phyloP scores from a whole-genome alignment of 2,888 invertebrate genomes.

The Unio delphinus region DNA sequence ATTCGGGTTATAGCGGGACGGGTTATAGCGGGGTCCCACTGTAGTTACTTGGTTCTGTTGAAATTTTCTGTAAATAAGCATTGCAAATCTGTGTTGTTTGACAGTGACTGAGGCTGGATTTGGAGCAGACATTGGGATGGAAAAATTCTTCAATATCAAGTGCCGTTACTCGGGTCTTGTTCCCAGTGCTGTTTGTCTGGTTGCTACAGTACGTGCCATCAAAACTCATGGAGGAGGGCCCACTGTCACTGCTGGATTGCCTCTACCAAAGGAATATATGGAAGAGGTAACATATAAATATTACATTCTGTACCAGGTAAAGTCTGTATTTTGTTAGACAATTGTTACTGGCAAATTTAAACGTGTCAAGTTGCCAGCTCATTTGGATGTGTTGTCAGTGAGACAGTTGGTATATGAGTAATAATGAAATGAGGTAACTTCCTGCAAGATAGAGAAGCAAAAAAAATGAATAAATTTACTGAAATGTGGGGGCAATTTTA shows the following conservation, averaged over 20 bases:
- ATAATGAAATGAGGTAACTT: too few species aligned
- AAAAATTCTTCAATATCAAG: conserved; percentile 98
- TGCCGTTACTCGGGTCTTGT: conserved; percentile 88
- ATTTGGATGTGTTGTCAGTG: too few species aligned
- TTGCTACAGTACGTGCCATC: conserved; percentile 92
- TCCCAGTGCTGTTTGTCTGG: conserved; percentile 93
- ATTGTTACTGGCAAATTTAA: too few species aligned
- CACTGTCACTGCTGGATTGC: conserved; percentile 84
- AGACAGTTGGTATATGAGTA: too few species aligned
- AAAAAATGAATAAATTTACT: too few species aligned
- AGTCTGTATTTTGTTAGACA: too few species aligned
- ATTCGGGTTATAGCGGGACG: too few species aligned
- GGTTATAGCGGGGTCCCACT: too few species aligned
- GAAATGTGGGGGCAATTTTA: too few species aligned
- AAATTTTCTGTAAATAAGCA: neutral
- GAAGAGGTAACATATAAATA: conserved; percentile 71
- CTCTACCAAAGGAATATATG: conserved; percentile 86
- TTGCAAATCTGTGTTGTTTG: conserved; percentile 7
- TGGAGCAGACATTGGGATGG: conserved; percentile 98
- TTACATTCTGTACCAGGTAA: neutral
- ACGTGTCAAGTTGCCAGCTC: too few species aligned
- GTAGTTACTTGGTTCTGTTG: neutral
- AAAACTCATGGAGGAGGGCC: conserved; percentile 99
- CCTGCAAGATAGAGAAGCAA: too few species aligned
- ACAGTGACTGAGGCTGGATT: conserved; percentile 96